These are phyloP conservation scores for Planococcus citri DNA, from an alignment of 1,140 invertebrate species.

Conservation along the genomic window DNA sequence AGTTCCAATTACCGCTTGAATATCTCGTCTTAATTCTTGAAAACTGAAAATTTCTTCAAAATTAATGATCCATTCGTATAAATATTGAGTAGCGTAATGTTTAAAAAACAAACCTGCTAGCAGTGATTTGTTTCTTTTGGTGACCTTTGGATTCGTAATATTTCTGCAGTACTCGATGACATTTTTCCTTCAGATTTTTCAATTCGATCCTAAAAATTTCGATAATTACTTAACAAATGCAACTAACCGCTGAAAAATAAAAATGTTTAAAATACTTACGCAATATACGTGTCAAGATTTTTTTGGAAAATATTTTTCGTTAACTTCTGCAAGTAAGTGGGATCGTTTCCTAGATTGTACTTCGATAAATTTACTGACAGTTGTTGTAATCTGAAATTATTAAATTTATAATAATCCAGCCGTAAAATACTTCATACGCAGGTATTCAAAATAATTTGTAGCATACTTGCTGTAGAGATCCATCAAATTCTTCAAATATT, in stretches of 20 bases:
- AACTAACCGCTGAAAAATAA: constrained; percentile 21
- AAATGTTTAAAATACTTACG: constrained; percentile 36
- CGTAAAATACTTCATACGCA: constrained; percentile 16
- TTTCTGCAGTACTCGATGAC: constrained; percentile 54
- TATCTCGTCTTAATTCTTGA: constrained; percentile 79
- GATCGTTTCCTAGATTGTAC: constrained; percentile 23
- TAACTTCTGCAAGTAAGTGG: constrained; percentile 44
- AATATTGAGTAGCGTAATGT: not conserved
- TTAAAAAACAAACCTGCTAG: constrained; percentile 42
- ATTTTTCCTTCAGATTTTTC: constrained; percentile 62
- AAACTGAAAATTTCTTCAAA: constrained; percentile 46
- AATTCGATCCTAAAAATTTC: constrained; percentile 51
- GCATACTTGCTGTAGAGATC: constrained; percentile 73
- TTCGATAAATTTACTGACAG: constrained; percentile 22
- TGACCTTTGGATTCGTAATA: constrained; percentile 93
- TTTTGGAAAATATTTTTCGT: constrained; percentile 72
- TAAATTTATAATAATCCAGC: constrained; percentile 17
- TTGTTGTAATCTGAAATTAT: constrained; percentile 17
- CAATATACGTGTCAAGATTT: constrained; percentile 63
- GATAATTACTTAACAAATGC: no score
- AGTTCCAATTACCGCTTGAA: constrained; percentile 84
- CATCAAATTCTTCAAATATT: constrained; percentile 76
- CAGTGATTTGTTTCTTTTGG: constrained; percentile 74
- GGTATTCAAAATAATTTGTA: constrained; percentile 26
- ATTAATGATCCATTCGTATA: not conserved